Percentiles rank a stretch among this genome's conserved stretches.
These are phyloP conservation scores for Beris chalybata DNA, from an alignment of 2,888 invertebrate species.

Conservation along the genomic window DNA sequence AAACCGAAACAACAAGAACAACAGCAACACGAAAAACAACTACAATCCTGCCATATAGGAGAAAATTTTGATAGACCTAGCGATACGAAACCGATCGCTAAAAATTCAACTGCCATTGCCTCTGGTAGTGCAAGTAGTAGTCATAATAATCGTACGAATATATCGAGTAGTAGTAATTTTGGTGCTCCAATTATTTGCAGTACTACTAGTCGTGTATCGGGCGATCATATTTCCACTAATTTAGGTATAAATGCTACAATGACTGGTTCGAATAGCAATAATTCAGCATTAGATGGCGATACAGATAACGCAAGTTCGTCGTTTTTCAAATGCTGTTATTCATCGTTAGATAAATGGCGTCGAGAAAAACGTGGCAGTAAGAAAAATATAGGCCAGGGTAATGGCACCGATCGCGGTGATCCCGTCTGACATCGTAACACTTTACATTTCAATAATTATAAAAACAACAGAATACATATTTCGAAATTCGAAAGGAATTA, in stretches of 20 bases:
- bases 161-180: slow-evolving; percentile 29
- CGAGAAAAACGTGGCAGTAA: slow-evolving; percentile 46
- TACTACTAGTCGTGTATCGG: slow-evolving; percentile 34
- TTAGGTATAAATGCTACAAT: slow-evolving; percentile 27
- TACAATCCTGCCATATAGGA: slow-evolving; percentile 23
- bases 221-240: slow-evolving; percentile 33
- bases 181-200: slow-evolving; percentile 32
- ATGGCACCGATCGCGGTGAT: slow-evolving; percentile 30
- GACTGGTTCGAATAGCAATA: slow-evolving; percentile 26
- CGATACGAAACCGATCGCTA: slow-evolving; percentile 41
- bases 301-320: slow-evolving; percentile 37
- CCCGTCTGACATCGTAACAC: not conserved
- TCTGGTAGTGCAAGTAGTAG: not conserved
- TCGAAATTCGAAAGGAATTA: too few relatives aligned
- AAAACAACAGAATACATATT: too few relatives aligned
- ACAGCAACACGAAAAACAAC: slow-evolving; percentile 40
- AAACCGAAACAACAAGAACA: slow-evolving; percentile 16
- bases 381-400: slow-evolving; percentile 20
- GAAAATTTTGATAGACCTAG: slow-evolving; percentile 21
- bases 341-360: slow-evolving; percentile 53
- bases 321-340: slow-evolving; percentile 55
- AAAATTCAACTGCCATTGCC: slow-evolving; percentile 54
- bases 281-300: slow-evolving; percentile 30
- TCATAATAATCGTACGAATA: slow-evolving; percentile 33
- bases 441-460: too few relatives aligned